Conservation (phyloP, 2,797 vertebrate species). For the Graptemys geographica region DNA sequence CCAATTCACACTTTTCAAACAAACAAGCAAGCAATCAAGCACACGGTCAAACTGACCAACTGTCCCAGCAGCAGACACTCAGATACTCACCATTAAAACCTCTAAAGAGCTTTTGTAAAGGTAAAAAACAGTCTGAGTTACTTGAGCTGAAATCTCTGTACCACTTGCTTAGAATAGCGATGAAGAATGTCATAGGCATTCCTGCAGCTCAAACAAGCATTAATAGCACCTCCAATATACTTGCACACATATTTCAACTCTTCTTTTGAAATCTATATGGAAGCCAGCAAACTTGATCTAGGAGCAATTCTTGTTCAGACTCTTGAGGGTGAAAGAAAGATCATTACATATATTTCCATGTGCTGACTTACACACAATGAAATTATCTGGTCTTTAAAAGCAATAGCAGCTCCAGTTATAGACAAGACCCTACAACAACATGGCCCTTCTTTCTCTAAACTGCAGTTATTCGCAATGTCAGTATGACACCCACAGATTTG, state of each 20-base stretch:
- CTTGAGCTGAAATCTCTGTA: conserved; percentile 10
- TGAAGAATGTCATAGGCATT: conserved; percentile 38
- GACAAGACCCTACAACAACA: neutral
- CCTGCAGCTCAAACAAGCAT: conserved; percentile 45
- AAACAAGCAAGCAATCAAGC: too few relatives aligned
- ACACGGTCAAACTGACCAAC: too few relatives aligned
- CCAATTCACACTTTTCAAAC: too few relatives aligned
- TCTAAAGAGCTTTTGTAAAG: neutral
- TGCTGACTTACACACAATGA: conserved; percentile 47
- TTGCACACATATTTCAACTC: conserved; percentile 26
- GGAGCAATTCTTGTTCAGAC: conserved; percentile 44
- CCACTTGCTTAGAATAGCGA: conserved; percentile 43
- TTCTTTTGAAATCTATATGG: conserved; percentile 47
- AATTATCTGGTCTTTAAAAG: conserved; percentile 63
- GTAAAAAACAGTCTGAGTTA: conserved; percentile 23
- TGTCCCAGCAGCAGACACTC: too few relatives aligned
- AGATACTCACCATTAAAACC: too few relatives aligned
- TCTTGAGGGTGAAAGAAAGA: conserved; percentile 56
- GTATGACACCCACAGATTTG: neutral
- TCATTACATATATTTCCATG: conserved; percentile 29
- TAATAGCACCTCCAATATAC: conserved; percentile 13
- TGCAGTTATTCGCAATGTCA: conserved; percentile 6
- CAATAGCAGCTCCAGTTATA: neutral
- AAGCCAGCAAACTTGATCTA: conserved; percentile 34
- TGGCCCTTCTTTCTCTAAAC: conserved; percentile 38